Conservation (phyloP, 2,113 vertebrate genomes). For the Corythornis vintsioides region DNA sequence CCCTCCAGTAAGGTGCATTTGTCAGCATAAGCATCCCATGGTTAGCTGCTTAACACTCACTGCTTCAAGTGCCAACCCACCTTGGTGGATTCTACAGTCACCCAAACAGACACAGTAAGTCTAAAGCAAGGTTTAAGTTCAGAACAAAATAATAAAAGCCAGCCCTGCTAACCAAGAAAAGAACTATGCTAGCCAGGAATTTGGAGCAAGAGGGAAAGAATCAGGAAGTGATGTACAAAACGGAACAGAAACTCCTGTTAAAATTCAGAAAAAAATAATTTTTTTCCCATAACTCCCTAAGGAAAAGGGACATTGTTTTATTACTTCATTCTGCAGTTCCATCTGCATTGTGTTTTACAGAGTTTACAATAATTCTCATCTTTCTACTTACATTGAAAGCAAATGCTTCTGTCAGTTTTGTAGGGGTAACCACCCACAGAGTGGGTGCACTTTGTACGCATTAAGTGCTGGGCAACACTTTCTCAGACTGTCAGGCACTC, state of each 20-base stretch:
- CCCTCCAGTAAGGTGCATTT: not conserved
- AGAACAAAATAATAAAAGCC: not conserved
- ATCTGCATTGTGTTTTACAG: not conserved
- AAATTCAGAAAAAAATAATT: not conserved
- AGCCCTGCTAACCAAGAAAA: not conserved
- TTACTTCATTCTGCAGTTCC: not conserved
- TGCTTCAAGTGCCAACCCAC: not conserved
- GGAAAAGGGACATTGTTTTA: not conserved
- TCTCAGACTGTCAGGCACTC: not conserved
- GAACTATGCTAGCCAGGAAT: not conserved
- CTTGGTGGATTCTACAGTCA: not conserved
- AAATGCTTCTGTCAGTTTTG: constrained; percentile 3
- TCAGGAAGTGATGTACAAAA: not conserved
- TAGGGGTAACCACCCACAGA: not conserved
- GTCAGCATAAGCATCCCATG: not conserved
- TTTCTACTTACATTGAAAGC: constrained; percentile 7
- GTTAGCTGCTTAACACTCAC: not conserved
- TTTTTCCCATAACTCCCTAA: not conserved
- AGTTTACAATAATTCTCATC: constrained; percentile 1
- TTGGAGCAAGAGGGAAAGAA: not conserved
- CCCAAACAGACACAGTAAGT: not conserved
- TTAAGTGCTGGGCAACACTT: not conserved
- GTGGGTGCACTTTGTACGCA: not conserved
- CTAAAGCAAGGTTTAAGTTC: not conserved
- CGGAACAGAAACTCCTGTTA: not conserved